Evolutionary conservation across 2,113 vertebrate species (phyloP).

Genomic region (Poecilia latipinna): DNA sequence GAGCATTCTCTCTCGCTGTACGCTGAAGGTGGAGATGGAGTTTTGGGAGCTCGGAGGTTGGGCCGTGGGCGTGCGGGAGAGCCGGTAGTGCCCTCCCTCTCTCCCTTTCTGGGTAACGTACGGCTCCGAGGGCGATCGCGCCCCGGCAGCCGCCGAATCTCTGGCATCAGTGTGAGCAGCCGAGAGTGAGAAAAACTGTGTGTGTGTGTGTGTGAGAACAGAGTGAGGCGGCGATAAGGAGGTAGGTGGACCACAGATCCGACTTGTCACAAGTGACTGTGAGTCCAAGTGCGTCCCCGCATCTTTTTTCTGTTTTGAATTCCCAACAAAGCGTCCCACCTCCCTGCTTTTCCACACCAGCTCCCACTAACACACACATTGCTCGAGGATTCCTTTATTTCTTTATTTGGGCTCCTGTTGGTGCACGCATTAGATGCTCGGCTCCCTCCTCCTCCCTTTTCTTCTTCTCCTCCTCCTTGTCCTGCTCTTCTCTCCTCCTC

Average conservation of each 20-base stretch:
- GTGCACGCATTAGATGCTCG: conserved; percentile 66
- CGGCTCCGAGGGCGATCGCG: conserved; percentile 53
- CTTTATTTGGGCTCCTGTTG: conserved; percentile 69
- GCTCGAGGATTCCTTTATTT: conserved; percentile 69
- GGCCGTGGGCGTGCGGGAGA: conserved; percentile 34
- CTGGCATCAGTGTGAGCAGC: conserved; percentile 57
- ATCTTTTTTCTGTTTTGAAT: conserved; percentile 38
- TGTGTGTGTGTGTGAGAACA: conserved; percentile 6
- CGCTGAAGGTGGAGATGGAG: conserved; percentile 41
- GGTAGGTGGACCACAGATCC: conserved; percentile 73
- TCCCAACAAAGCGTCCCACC: conserved; percentile 35
- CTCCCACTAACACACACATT: conserved; percentile 38
- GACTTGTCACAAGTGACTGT: conserved; percentile 72
- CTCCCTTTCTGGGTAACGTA: conserved; percentile 19
- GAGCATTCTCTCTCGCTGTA: conserved; percentile 64
- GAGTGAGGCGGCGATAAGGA: conserved; percentile 67
- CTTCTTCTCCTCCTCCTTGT: conserved; percentile 52
- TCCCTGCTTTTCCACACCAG: conserved; percentile 16
- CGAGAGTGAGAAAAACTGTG: conserved; percentile 6
- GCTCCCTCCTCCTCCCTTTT: conserved; percentile 53
- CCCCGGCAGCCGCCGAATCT: conserved; percentile 68
- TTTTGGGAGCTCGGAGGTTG: neutral
- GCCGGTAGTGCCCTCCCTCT: conserved; percentile 53
- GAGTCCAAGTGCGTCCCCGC: conserved; percentile 54
- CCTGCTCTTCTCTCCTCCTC: conserved; percentile 35